Conservation (phyloP, 1,140 invertebrate genomes). For the Listronotus bonariensis region DNA sequence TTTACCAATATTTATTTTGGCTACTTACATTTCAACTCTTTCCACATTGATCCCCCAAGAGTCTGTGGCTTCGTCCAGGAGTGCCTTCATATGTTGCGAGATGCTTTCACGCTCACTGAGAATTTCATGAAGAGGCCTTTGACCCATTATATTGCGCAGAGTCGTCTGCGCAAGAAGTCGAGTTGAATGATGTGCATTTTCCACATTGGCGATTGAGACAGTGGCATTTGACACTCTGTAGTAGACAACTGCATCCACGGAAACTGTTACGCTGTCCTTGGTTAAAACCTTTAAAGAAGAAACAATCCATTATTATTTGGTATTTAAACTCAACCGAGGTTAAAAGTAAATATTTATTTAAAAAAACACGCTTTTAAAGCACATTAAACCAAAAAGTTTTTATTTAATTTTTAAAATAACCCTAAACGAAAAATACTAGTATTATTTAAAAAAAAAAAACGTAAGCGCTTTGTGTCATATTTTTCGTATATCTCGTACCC, state of each 20-base stretch:
- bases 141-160: constrained; percentile 94
- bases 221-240: constrained; percentile 94
- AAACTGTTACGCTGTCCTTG: constrained; percentile 93
- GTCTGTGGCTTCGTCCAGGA: constrained; percentile 91
- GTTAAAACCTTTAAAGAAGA: constrained; percentile 83
- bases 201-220: constrained; percentile 94
- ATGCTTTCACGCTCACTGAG: constrained; percentile 92
- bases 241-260: constrained; percentile 93
- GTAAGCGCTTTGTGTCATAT: too few relatives aligned
- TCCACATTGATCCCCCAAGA: constrained; percentile 97
- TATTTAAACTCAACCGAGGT: too few relatives aligned
- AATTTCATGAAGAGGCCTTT: constrained; percentile 92
- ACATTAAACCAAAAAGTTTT: too few relatives aligned
- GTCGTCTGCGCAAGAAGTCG: constrained; percentile 87
- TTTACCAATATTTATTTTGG: too few relatives aligned
- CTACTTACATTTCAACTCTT: constrained; percentile 90
- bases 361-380: too few relatives aligned
- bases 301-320: too few relatives aligned
- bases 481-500: too few relatives aligned
- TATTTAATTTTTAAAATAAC: too few relatives aligned
- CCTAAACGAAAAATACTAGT: too few relatives aligned
- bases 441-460: too few relatives aligned
- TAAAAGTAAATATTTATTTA: too few relatives aligned
- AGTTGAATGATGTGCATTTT: constrained; percentile 93
- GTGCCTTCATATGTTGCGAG: constrained; percentile 82